Evolutionary conservation across 2,113 vertebrate species (phyloP), one percentile per base, ranked within the genome.

Genomic region (Murina feae): DNA sequence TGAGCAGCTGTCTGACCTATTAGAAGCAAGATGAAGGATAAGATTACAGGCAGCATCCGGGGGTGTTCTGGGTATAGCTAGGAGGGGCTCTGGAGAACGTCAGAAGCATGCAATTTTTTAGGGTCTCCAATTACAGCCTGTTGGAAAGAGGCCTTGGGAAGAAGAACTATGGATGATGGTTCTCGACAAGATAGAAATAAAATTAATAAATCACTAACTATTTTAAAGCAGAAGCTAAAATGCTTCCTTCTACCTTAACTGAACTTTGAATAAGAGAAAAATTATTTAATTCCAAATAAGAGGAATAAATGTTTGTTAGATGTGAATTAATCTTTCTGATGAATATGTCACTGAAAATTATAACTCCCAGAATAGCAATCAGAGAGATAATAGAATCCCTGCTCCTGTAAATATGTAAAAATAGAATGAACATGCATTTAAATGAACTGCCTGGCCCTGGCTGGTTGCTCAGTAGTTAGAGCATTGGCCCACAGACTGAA

Each of bases 21-120:
- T 90, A 96, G 95, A 96, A 93, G 85, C 84, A 96, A 90, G 84
- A 95, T 0, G 21, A 96, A 66, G 95, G 95, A 72, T 97, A 95
- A 86, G 79, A 95, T 97, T 97, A 93, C 97, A 93, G 86, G 90
- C 93, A 79, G 51, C 82, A 84, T 32, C 37, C 47, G 42, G 47
- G 88, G 53, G 74, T 87, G 92, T 90, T 93, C 87, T 96, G 94
- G 91, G 95, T 76, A 89, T 39, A 82, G 47, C 14, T 66, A 84
- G 32, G 68, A 93, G 63, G 75, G 37, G 58, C 51, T 90, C 76
- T 95, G 74, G 47, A 85, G 68, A 90, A 79, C n/a, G 88, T 91
- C 82, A 85, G 69, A 86, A 74, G 78, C 90, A 92, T 60, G 12
- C 16, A 87, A 37, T 65, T 65, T 91, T 69, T 65, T 93, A 44